Base-by-base conservation (phyloP, 1,140 invertebrate genomes). In the Triops longicaudatus region DNA sequence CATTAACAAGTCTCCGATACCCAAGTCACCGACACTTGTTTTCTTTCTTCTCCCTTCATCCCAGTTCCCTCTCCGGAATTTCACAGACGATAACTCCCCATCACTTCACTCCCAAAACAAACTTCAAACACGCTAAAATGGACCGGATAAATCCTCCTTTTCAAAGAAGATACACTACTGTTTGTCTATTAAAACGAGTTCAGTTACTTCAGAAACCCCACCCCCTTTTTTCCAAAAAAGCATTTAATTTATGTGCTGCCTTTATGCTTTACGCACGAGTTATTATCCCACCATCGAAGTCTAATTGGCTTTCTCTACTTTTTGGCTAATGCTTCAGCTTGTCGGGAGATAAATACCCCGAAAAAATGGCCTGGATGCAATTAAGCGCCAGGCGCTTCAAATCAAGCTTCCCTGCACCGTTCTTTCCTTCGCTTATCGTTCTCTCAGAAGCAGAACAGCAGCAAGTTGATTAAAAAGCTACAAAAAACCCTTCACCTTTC, bases 121-220 rank as follows among this genome's bases (percentile, higher is more conserved):
- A n/a, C 0, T 22, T 17, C 50, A 37, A 37, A 37, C 31, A 37
- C 2, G 31, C 31, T 37, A 7, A 37, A 37, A 37, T 37, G 31
- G 31, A 37, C 31, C 31, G 31, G 31, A 37, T 37, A 37, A 37
- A 26, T 37, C 22, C 76, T 72, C 50, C 76, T 77, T 50, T 77
- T 72, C 63, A 12, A n/a, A 10, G 12, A 27, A 72, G 27, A 37
- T 77, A 12, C 27, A 26, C 27, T 42, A 42, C 75, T 27, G 31
- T 28, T 63, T 12, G 73, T 63, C 17, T 41, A n/a, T 76, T 71
- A n/a, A 44, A 76, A 42, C 50, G 44, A 27, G 74, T 12, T 44
- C 12, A 17, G 31, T 37, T 37, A 37, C 31, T 37, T 37, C 2
- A 37, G 31, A 37, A 37, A 37, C 31, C 31, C 31, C 31, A 37